phyloP scores from a whole-genome alignment of 2,113 vertebrate species.

The Phaetusa simplex region DNA sequence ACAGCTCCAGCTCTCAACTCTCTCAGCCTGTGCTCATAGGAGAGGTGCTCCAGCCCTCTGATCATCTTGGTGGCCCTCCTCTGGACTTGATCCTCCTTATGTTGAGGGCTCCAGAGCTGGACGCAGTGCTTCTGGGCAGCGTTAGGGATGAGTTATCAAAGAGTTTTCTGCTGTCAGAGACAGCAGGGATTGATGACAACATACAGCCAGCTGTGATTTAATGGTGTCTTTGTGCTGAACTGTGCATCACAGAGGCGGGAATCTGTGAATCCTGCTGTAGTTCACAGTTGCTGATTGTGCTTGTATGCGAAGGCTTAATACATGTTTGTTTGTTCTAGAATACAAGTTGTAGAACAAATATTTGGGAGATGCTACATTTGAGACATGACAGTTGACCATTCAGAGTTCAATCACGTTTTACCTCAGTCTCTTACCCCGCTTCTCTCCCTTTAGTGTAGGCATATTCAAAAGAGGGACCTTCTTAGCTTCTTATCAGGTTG shows the following conservation, averaged over 20 bases:
- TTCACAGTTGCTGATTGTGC: neutral
- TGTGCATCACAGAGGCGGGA: neutral
- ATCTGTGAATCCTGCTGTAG: neutral
- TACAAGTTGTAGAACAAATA: neutral
- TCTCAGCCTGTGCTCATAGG: neutral
- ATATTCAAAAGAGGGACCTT: neutral
- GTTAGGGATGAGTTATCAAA: neutral
- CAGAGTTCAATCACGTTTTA: neutral
- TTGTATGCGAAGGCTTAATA: neutral
- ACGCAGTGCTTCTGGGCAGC: neutral
- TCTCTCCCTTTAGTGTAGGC: neutral
- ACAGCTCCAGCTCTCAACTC: neutral
- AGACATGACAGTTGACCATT: neutral
- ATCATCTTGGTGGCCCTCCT: neutral
- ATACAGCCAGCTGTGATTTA: neutral
- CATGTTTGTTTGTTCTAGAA: neutral
- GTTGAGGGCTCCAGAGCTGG: neutral
- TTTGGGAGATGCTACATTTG: neutral
- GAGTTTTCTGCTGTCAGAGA: neutral
- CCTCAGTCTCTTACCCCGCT: neutral
- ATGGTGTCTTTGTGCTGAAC: neutral
- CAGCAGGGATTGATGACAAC: neutral
- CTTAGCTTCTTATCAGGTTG: neutral
- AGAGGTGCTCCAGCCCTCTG: neutral
- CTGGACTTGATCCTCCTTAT: neutral